Evolutionary conservation across 2,113 vertebrate species (phyloP).

Genomic region (Sander vitreus): DNA sequence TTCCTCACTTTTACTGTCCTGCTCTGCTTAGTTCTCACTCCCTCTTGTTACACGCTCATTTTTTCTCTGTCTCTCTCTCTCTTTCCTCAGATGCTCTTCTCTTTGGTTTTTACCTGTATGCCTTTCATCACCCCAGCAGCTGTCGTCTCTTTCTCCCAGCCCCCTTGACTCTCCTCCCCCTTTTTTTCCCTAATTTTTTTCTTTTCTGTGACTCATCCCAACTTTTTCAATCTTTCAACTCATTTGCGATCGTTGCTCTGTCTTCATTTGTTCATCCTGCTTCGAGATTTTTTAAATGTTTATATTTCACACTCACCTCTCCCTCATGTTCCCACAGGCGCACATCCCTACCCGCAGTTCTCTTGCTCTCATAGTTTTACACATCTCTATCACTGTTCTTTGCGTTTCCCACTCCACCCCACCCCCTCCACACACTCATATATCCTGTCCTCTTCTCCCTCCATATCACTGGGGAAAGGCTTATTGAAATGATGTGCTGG

Average conservation of each 20-base stretch:
- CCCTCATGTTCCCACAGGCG: conserved; percentile 41
- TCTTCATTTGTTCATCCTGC: conserved; percentile 55
- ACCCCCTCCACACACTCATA: neutral
- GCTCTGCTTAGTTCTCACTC: conserved; percentile 10
- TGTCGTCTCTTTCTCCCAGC: conserved; percentile 19
- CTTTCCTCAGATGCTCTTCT: conserved; percentile 10
- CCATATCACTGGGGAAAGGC: conserved; percentile 44
- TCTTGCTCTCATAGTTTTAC: conserved; percentile 41
- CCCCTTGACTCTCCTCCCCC: conserved; percentile 17
- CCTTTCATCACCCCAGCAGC: conserved; percentile 45
- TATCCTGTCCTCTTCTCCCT: conserved; percentile 36
- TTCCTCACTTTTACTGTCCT: conserved; percentile 30
- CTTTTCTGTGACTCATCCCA: conserved; percentile 30
- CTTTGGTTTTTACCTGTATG: conserved; percentile 46
- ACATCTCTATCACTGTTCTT: conserved; percentile 36
- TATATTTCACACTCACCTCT: conserved; percentile 38
- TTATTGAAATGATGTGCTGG: conserved; percentile 62
- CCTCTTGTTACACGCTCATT: conserved; percentile 4
- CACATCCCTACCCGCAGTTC: conserved; percentile 22
- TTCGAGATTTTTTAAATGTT: conserved; percentile 39
- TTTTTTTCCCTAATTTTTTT: neutral
- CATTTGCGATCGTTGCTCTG: conserved; percentile 43
- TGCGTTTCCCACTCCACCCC: conserved; percentile 15
- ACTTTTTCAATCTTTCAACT: conserved; percentile 30
- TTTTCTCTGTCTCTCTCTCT: neutral